Conservation (phyloP, 2,888 invertebrate species). For the Drosophila mulleri region DNA sequence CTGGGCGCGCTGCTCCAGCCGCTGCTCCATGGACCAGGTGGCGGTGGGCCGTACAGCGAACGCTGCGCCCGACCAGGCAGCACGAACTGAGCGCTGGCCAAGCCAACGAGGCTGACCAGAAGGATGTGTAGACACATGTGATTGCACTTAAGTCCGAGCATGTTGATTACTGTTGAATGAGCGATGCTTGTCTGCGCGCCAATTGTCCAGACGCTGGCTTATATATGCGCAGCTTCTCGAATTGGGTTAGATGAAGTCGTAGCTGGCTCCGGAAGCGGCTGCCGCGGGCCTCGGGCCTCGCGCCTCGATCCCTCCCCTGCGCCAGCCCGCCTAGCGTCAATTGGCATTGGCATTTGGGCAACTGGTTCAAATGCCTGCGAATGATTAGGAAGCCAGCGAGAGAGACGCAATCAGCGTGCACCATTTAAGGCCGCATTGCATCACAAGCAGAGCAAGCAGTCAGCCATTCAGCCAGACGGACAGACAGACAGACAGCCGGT, state of each 20-base stretch:
- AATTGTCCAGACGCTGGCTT: slow-evolving; percentile 28
- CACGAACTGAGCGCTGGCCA: slow-evolving; percentile 49
- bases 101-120: slow-evolving; percentile 28
- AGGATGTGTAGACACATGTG: slow-evolving; percentile 34
- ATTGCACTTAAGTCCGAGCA: slow-evolving; percentile 32
- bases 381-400: slow-evolving; percentile 68
- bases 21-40: slow-evolving; percentile 40
- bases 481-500: no score
- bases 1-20: slow-evolving; percentile 58
- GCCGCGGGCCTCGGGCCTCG: not conserved
- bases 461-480: no score
- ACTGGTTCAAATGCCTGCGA: slow-evolving; percentile 65
- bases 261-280: slow-evolving; percentile 21
- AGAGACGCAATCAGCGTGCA: slow-evolving; percentile 19
- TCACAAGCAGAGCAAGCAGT: slow-evolving; percentile 37
- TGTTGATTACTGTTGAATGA: slow-evolving; percentile 41
- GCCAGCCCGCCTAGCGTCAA: slow-evolving; percentile 1
- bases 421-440: slow-evolving; percentile 61
- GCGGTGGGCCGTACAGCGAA: slow-evolving; percentile 21
- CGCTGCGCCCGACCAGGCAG: slow-evolving; percentile 31
- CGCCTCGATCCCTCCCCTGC: not conserved
- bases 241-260: slow-evolving; percentile 45
- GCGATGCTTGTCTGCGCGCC: slow-evolving; percentile 54
- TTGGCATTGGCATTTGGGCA: slow-evolving; percentile 77
- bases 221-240: slow-evolving; percentile 50